Evolutionary conservation across 2,113 vertebrate genomes (phyloP), one percentile per base, ranked within the genome.

Genomic region (Mus spicilegus): DNA sequence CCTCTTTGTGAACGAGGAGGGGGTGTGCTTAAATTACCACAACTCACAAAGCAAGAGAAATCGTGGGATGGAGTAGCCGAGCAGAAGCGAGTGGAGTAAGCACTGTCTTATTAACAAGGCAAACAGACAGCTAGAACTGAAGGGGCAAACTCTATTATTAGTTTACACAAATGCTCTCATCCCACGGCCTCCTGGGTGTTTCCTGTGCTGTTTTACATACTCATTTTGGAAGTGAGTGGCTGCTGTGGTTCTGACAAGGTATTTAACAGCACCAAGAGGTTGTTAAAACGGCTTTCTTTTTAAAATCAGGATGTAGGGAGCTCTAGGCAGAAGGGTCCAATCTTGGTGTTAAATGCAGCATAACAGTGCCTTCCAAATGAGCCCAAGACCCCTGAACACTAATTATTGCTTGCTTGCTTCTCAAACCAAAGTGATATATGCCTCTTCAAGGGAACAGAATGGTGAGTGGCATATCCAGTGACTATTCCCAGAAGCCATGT

Each of bases 381-480:
- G 73, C 87, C 80, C 33, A 42, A 92, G 98, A 98, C 75, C 82
- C 77, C 95, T 30, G 24, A 94, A 94, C 96, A 88, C 90, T 96
- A 95, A 98, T 97, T 95, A 91, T 46, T 89, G 89, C 96, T 95
- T 95, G 69, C 81, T 84, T 90, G 94, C 95, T 90, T 95, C 93
- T 81, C 84, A 89, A 97, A 96, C 90, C 75, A 89, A 88, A 91
- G 92, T 89, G 96, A 69, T 96, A 95, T 94, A 97, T 93, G 93
- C 96, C 95, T 97, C 95, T 98, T 98, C 96, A 73, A 67, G 97
- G 97, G 96, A 96, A 90, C 96, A 98, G 73, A 98, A 95, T 58
- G 56, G 81, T 33, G 61, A 93, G 93, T 90, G 85, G 6, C 46
- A 24, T 72, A 72, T n/a, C 72, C 51, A 95, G 91, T 88, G 67